Evolutionary conservation across 2,797 vertebrate genomes (phyloP).

Genomic region (Helarctos malayanus): DNA sequence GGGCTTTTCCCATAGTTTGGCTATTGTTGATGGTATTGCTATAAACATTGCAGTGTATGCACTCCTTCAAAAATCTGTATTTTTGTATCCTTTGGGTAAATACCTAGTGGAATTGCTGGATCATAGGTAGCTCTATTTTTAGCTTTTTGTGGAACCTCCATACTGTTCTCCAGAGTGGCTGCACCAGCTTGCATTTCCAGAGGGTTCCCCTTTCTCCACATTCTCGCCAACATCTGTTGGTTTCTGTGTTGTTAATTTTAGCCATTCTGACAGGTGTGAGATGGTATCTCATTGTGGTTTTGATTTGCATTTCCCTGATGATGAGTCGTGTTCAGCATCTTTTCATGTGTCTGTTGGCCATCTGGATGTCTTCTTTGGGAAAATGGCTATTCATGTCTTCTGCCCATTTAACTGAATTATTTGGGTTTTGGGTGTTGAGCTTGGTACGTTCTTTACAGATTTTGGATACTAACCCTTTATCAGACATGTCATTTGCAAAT

Average conservation of each 20-base stretch:
- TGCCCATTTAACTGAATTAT: neutral
- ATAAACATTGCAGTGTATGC: neutral
- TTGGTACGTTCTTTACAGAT: neutral
- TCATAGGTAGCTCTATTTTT: neutral
- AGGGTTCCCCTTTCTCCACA: neutral
- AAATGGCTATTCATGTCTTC: neutral
- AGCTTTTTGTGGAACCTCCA: neutral
- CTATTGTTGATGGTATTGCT: neutral
- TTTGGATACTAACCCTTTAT: neutral
- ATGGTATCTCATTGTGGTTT: neutral
- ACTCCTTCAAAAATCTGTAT: no score
- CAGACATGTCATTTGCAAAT: neutral
- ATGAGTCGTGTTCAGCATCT: neutral
- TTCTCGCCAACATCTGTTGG: neutral
- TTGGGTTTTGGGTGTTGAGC: neutral
- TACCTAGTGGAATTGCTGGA: neutral
- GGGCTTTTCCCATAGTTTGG: no score
- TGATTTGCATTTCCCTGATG: neutral
- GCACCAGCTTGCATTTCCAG: neutral
- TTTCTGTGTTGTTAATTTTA: neutral
- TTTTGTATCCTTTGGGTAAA: neutral
- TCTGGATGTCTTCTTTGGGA: neutral
- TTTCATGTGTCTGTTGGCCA: neutral
- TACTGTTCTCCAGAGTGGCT: neutral
- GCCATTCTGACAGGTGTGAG: neutral